Evolutionary conservation across 2,888 invertebrate species (phyloP), one percentile per base, ranked within the genome.

Genomic region (Dilophus febrilis): DNA sequence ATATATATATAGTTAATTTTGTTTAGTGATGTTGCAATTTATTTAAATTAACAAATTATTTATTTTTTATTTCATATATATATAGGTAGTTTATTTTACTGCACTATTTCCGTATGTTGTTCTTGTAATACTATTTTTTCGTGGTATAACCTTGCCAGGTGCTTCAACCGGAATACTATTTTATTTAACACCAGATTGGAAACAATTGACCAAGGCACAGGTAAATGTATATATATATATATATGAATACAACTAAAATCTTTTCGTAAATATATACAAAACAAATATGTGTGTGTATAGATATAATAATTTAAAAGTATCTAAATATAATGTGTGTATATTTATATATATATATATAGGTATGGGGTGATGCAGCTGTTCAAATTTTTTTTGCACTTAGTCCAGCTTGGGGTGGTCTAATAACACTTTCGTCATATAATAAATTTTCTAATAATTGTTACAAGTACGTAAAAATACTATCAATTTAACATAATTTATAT

Each of bases 321-420:
- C n/a, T n/a, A n/a, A n/a, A n/a, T n/a, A n/a, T n/a, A n/a, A n/a
- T n/a, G n/a, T n/a, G n/a, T n/a, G n/a, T n/a, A n/a, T n/a, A n/a
- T n/a, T n/a, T n/a, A n/a, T n/a, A n/a, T n/a, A n/a, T n/a, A n/a
- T n/a, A n/a, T n/a, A n/a, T 19, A 19, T 44, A 77, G 76, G 79
- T 81, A 12, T 82, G 80, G 83, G 81, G 81, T 35, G 82, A 84
- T 54, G 83, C 84, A 1, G 82, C 83, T 1, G 81, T 84, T 17
- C 86, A 87, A 61, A 85, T 86, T 53, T 87, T 88, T 61, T 88
- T 85, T 57, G 84, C 86, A 1, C 61, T 87, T 18, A 83, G 84
- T 50, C 83, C 83, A 4, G 82, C 85, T 38, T 85, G 86, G 79
- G 87, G 87, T 38, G 87, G 86, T 30, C 68, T 87, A 12, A 84